Evolutionary conservation across 2,113 vertebrate species (phyloP).

Genomic region (Alces alces): DNA sequence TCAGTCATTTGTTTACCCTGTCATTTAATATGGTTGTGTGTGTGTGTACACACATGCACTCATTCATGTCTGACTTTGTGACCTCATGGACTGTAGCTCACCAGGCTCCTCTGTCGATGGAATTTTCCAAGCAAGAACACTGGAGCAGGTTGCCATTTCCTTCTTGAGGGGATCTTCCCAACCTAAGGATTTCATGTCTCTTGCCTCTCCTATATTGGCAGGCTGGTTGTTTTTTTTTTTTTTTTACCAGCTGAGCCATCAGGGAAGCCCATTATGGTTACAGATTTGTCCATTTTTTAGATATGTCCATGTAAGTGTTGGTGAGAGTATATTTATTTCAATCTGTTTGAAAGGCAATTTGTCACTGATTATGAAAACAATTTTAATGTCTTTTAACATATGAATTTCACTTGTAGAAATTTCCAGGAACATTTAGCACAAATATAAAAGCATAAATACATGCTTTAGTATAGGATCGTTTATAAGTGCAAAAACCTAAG

Average conservation of each 20-base stretch:
- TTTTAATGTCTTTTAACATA: not conserved
- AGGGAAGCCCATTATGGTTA: not conserved
- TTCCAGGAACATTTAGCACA: not conserved
- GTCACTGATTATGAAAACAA: not conserved
- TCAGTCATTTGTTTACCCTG: not conserved
- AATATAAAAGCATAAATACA: not conserved
- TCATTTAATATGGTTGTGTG: not conserved
- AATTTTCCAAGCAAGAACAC: not conserved
- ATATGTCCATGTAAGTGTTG: not conserved
- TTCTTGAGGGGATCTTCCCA: not conserved
- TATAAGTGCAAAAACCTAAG: not conserved
- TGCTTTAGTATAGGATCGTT: not conserved
- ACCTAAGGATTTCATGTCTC: not conserved
- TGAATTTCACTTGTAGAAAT: not conserved
- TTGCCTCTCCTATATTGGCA: not conserved
- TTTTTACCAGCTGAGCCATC: not conserved
- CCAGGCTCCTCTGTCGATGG: not conserved
- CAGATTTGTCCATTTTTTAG: not conserved
- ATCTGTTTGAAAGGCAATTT: not conserved
- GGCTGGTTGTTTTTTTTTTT: not conserved
- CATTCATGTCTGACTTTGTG: not conserved
- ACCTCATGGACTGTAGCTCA: not conserved
- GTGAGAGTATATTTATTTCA: not conserved
- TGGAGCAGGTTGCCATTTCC: not conserved
- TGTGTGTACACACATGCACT: not conserved